A percentile compares a stretch with the other conserved stretches of the same genome.
Conservation (phyloP, 2,888 invertebrate genomes). For the Hypolimnas misippus region DNA sequence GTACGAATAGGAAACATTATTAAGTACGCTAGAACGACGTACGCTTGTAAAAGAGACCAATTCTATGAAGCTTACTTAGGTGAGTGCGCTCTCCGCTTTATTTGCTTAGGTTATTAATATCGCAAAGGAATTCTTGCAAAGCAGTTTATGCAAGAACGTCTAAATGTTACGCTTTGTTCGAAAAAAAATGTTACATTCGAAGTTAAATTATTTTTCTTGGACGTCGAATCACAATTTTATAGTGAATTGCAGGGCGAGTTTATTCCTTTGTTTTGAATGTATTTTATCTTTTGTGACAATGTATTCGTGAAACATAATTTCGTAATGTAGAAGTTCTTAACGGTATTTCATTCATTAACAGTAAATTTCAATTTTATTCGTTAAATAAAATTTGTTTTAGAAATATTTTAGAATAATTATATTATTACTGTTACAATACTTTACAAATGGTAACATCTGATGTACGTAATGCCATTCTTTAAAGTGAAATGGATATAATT, state of each 20-base stretch:
- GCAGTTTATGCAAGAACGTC: conserved; percentile 18
- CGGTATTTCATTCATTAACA: too few species aligned
- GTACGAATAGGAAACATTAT: conserved; percentile 48
- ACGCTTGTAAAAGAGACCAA: conserved; percentile 51
- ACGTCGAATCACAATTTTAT: conserved; percentile 23
- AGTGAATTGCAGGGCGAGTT: conserved; percentile 15
- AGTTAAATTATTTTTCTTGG: conserved; percentile 25
- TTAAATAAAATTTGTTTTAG: too few species aligned
- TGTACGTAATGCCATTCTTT: too few species aligned
- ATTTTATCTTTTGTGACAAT: neutral
- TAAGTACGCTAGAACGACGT: conserved; percentile 43
- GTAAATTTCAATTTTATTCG: too few species aligned
- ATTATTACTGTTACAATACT: too few species aligned
- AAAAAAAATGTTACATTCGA: conserved; percentile 22
- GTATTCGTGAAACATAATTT: neutral
- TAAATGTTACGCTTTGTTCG: conserved; percentile 21
- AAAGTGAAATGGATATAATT: too few species aligned
- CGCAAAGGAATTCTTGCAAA: conserved; percentile 32
- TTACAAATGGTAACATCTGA: too few species aligned
- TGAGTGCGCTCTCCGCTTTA: conserved; percentile 20
- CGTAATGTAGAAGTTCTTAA: too few species aligned
- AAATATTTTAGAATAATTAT: too few species aligned
- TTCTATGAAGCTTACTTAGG: conserved; percentile 21
- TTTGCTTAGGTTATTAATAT: conserved; percentile 39
- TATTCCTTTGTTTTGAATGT: conserved; percentile 2